Percentiles rank a stretch among this genome's conserved stretches.
Evolutionary conservation across 2,113 vertebrate genomes (phyloP).

Genomic region (Alethe castanea): DNA sequence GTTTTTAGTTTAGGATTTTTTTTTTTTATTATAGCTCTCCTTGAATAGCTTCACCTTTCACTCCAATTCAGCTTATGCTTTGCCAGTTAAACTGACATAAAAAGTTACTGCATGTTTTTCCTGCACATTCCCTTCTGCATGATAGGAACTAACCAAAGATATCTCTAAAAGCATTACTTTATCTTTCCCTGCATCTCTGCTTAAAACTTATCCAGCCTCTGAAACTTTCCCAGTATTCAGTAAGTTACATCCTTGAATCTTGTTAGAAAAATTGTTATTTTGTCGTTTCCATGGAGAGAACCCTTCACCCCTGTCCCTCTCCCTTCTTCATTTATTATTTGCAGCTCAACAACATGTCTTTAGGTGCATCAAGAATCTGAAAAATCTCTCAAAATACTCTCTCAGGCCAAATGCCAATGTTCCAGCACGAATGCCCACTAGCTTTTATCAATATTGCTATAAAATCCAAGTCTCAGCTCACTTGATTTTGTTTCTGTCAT

Average conservation of each 20-base stretch:
- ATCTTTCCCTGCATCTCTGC: not conserved
- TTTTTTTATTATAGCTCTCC: not conserved
- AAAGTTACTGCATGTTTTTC: not conserved
- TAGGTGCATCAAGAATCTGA: not conserved
- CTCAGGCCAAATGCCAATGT: not conserved
- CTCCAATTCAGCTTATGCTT: not conserved
- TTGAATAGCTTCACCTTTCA: not conserved
- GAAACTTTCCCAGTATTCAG: not conserved
- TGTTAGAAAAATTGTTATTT: not conserved
- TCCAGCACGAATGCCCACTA: not conserved
- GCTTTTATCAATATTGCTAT: constrained; percentile 19
- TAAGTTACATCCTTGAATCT: not conserved
- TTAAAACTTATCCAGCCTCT: not conserved
- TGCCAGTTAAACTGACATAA: not conserved
- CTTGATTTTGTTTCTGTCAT: constrained; percentile 14
- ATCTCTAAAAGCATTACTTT: not conserved
- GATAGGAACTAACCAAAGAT: not conserved
- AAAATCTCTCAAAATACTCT: not conserved
- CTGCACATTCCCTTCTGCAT: not conserved
- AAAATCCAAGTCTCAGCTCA: not conserved
- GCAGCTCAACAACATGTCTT: not conserved
- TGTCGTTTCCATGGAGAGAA: not conserved
- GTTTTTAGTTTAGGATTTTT: not conserved
- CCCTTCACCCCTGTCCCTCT: accelerated
- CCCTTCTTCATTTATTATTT: not conserved